Evolutionary conservation across 2,888 invertebrate species (phyloP).

Genomic region (Zhengitettix transpicula): DNA sequence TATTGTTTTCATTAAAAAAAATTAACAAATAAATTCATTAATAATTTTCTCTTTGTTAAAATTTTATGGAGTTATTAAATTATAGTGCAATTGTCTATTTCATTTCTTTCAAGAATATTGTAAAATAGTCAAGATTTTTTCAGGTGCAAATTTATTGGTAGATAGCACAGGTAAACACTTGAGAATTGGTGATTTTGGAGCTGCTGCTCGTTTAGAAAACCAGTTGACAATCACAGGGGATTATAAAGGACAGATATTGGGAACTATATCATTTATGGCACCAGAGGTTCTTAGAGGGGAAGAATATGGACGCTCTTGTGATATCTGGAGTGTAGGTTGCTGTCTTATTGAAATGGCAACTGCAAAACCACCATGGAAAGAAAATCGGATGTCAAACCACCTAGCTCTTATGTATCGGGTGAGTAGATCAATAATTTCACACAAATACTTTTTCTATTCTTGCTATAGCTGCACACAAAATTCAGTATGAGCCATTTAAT

Average conservation of each 20-base stretch:
- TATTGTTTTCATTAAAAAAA: too few species aligned
- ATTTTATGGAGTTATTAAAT: too few species aligned
- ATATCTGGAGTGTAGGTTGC: conserved; percentile 31
- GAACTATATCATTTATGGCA: conserved; percentile 32
- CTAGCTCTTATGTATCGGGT: conserved; percentile 29
- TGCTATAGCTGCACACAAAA: too few species aligned
- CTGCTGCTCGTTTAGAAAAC: conserved; percentile 25
- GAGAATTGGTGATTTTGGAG: conserved; percentile 30
- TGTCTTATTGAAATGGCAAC: conserved; percentile 30
- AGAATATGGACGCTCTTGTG: conserved; percentile 29
- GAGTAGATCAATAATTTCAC: conserved; percentile 7
- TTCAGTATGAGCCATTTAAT: too few species aligned
- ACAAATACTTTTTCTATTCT: neutral
- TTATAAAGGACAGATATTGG: conserved; percentile 28
- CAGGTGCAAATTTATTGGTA: conserved; percentile 26
- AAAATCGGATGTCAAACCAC: conserved; percentile 27
- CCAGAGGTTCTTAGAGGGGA: conserved; percentile 31
- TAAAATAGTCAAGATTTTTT: neutral
- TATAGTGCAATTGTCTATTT: too few species aligned
- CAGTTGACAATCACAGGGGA: conserved; percentile 25
- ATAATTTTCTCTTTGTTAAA: too few species aligned
- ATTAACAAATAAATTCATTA: too few species aligned
- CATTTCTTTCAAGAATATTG: neutral
- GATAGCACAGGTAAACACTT: conserved; percentile 29
- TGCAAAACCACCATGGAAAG: conserved; percentile 29